Conservation (phyloP, 2,797 vertebrate species). For the Chlorospingus semifuscus region DNA sequence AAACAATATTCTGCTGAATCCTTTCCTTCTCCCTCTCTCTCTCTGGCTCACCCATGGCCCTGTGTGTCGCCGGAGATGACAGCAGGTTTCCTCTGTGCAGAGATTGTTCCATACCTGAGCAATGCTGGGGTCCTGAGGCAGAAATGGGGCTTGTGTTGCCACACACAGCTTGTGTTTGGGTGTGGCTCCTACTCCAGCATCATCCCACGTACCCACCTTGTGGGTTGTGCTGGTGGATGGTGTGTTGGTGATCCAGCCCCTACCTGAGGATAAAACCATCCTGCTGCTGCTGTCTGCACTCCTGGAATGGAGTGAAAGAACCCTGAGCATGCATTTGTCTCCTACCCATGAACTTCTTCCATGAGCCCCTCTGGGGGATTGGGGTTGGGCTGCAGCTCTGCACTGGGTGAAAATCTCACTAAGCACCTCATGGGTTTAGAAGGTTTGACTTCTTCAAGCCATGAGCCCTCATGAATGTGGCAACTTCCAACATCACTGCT, state of each 20-base stretch:
- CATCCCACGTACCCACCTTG: background rate
- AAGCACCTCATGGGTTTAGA: background rate
- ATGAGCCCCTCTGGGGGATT: background rate
- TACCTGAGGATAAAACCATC: background rate
- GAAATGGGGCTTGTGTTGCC: background rate
- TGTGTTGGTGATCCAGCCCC: background rate
- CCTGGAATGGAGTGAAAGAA: background rate
- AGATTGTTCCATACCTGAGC: background rate
- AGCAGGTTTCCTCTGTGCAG: accelerated
- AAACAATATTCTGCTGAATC: background rate
- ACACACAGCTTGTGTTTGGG: background rate
- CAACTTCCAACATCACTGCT: background rate
- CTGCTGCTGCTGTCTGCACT: background rate
- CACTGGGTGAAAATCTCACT: background rate
- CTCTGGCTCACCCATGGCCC: background rate
- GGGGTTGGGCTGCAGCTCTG: background rate
- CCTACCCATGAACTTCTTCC: background rate
- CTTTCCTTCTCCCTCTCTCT: background rate
- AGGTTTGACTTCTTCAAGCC: background rate
- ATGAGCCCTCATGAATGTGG: background rate
- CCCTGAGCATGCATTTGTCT: background rate
- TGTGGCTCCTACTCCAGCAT: background rate
- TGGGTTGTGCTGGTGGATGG: background rate
- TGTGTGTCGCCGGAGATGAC: background rate
- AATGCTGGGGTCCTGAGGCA: background rate